A percentile compares a stretch with the other conserved stretches of the same genome.
Conservation (phyloP, 2,888 invertebrate genomes). For the Andricus quercusramuli region DNA sequence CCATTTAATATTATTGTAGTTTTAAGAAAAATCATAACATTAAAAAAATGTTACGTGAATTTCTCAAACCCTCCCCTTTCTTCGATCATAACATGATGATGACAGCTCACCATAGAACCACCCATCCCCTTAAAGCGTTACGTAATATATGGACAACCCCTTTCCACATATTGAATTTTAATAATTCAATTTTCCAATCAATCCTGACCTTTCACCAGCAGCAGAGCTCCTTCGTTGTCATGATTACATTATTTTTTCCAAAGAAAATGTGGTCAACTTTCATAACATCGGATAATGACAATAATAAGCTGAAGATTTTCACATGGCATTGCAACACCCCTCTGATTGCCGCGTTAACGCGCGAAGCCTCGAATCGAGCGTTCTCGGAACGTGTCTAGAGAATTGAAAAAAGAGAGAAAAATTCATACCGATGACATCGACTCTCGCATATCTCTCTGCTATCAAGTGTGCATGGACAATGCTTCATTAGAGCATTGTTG, state of each 20-base stretch:
- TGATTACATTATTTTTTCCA: slow-evolving; percentile 8
- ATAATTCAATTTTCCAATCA: neutral
- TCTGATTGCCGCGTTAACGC: slow-evolving; percentile 30
- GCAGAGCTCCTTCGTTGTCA: neutral
- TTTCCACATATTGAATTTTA: neutral
- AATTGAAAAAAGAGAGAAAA: slow-evolving; percentile 32
- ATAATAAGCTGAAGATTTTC: slow-evolving; percentile 26
- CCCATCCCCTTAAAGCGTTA: neutral
- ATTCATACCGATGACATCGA: slow-evolving; percentile 54
- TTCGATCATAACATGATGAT: no score
- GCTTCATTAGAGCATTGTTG: slow-evolving; percentile 77
- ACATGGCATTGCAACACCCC: slow-evolving; percentile 35
- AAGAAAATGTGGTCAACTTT: slow-evolving; percentile 10
- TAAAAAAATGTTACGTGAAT: no score
- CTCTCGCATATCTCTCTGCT: slow-evolving; percentile 45
- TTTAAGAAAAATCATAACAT: no score
- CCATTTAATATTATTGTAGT: no score
- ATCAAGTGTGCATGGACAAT: slow-evolving; percentile 68
- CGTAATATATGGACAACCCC: neutral
- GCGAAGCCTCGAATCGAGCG: slow-evolving; percentile 25
- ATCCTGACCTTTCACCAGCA: neutral
- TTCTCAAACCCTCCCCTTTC: no score
- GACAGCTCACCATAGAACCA: no score
- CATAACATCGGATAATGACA: slow-evolving; percentile 20
- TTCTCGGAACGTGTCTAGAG: slow-evolving; percentile 22